Base-by-base conservation (phyloP, 1,140 invertebrate species). In the Heterodera schachtii region DNA sequence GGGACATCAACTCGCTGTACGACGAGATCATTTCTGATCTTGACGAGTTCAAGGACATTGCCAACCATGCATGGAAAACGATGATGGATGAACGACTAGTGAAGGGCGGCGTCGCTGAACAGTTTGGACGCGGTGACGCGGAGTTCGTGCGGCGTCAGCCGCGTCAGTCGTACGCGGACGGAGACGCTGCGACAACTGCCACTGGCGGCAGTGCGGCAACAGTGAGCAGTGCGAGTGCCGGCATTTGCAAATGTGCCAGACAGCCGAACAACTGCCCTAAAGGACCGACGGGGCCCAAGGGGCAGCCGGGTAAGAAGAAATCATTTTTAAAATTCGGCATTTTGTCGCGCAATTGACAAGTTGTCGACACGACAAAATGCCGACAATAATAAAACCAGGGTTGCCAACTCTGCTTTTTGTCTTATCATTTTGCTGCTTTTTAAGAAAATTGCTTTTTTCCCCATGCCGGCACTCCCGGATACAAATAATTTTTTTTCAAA, bases 41-140 rank as follows among this genome's bases (percentile, higher is more conserved):
- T 75, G 84, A 84, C 4, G 84, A 85, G 31, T 85, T 85, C 81
- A 85, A 86, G 71, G 70, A 67, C 16, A 76, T 86, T 41, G 85
- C 86, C n/a, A 86, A 86, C 64, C 78, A 87, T 60, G 86, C 85
- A 16, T 86, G 85, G 85, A 79, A 73, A 19, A 84, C 64, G 11
- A 87, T 86, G 86, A 87, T 86, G 82, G 83, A 78, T 2, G 80
- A 11, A 44, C 66, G 47, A 43, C 21, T 13, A 13, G 46, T 46
- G 43, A 69, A 78, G 31, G 31, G 31, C 31, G 31, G 31, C 60
- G 21, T 46, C 11, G 44, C 21, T 11, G 77, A 46, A n/a, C 49
- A 11, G 66, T 66, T 49, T 41, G 69, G 44, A 0, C n/a, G 16
- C 5, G 31, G 31, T 11, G 41, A 31, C 31, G 31, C 31, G 31